phyloP scores from a whole-genome alignment of 2,888 invertebrate species.

The Zhengitettix transpicula region DNA sequence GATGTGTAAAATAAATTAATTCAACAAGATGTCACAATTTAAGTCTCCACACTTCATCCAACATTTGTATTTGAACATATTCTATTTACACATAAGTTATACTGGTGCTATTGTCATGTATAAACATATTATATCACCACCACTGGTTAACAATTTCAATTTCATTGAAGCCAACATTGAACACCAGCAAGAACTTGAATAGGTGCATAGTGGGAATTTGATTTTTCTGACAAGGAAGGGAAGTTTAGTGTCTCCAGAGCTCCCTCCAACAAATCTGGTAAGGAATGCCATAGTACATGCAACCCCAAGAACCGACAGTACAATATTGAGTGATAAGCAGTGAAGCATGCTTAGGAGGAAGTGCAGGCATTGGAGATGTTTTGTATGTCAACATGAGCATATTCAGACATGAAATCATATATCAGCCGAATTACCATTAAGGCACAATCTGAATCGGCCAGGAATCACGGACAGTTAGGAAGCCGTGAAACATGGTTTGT shows the following conservation, averaged over 20 bases:
- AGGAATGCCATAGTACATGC: constrained; percentile 12
- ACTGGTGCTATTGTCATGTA: too few species aligned
- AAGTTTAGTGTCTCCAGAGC: constrained; percentile 3
- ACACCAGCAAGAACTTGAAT: background rate
- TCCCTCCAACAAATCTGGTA: constrained; percentile 13
- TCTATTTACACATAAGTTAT: too few species aligned
- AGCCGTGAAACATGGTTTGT: too few species aligned
- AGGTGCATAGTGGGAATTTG: background rate
- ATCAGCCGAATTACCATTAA: constrained; percentile 4
- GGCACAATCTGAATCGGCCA: constrained; percentile 13
- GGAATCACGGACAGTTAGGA: background rate
- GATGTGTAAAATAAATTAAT: too few species aligned
- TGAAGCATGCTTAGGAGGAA: constrained; percentile 10
- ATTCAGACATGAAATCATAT: background rate
- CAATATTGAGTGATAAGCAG: constrained; percentile 12
- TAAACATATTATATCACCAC: too few species aligned
- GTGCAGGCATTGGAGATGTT: background rate
- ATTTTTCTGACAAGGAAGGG: too few species aligned
- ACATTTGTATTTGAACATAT: too few species aligned
- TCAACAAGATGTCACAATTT: too few species aligned
- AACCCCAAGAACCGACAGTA: constrained; percentile 4
- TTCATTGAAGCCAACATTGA: background rate
- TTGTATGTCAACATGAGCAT: background rate
- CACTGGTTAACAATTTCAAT: background rate
- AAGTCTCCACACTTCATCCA: too few species aligned